These are phyloP conservation scores for Rallus crepitans DNA, from an alignment of 2,797 vertebrate genomes.

Conservation along the genomic window DNA sequence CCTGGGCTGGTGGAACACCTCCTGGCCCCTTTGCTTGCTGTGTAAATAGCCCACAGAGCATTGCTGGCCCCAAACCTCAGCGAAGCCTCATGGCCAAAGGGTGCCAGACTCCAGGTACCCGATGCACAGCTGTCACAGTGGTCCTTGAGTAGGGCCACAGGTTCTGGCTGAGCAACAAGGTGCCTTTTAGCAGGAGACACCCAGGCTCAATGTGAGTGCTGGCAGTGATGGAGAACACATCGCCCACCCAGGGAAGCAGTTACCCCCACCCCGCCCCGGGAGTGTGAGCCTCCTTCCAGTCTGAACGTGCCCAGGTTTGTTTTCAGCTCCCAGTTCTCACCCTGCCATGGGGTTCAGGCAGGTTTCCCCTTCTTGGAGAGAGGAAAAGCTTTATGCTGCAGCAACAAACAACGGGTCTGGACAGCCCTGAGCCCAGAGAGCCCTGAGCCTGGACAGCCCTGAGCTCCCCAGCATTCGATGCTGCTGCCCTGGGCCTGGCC, in stretches of 20 bases:
- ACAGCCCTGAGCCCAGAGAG: neutral
- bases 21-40: neutral
- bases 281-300: neutral
- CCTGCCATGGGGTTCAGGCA: neutral
- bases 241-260: neutral
- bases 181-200: neutral
- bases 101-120: neutral
- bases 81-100: neutral
- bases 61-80: neutral
- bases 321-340: neutral
- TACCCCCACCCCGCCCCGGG: neutral
- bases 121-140: accelerated
- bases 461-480: neutral
- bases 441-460: neutral
- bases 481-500: neutral
- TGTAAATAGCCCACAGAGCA: neutral
- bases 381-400: neutral
- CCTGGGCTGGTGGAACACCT: neutral
- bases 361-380: neutral
- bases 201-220: neutral
- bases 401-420: neutral
- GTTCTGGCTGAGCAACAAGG: neutral
- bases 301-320: slow-evolving; percentile 4
- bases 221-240: neutral
- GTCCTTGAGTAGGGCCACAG: neutral